Percentiles rank a stretch among this genome's conserved stretches.
These are phyloP conservation scores for Drosophila seguyi DNA, from an alignment of 1,140 invertebrate genomes.

Conservation along the genomic window DNA sequence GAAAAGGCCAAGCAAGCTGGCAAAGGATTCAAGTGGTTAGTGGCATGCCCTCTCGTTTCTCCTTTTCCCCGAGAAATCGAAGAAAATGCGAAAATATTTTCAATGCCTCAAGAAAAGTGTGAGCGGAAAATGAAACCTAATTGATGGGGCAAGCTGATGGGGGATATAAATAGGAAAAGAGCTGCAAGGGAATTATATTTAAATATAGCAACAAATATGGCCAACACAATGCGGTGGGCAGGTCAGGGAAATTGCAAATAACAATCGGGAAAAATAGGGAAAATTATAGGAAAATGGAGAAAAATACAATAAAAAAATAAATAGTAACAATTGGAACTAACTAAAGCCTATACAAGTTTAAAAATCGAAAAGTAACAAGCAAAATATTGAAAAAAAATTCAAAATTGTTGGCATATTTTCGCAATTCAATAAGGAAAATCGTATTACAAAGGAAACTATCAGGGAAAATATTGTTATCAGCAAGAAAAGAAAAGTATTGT, in stretches of 20 bases:
- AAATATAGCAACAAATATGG: not conserved
- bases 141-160: not conserved
- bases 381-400: too few relatives aligned
- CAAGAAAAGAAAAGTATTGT: too few relatives aligned
- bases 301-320: not conserved
- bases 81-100: conserved; percentile 3
- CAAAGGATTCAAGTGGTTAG: conserved; percentile 11
- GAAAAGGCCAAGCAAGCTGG: conserved; percentile 42
- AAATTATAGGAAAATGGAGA: not conserved
- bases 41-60: too few relatives aligned
- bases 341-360: too few relatives aligned
- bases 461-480: too few relatives aligned
- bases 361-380: too few relatives aligned
- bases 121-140: not conserved
- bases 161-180: not conserved
- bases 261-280: not conserved
- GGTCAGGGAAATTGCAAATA: not conserved
- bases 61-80: not conserved
- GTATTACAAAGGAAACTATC: too few relatives aligned
- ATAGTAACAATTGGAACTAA: not conserved
- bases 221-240: not conserved
- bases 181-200: not conserved
- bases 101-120: not conserved
- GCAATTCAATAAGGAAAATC: too few relatives aligned
- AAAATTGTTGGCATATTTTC: too few relatives aligned